phyloP scores from a whole-genome alignment of 2,113 vertebrate species.

The Melanocharis versteri region DNA sequence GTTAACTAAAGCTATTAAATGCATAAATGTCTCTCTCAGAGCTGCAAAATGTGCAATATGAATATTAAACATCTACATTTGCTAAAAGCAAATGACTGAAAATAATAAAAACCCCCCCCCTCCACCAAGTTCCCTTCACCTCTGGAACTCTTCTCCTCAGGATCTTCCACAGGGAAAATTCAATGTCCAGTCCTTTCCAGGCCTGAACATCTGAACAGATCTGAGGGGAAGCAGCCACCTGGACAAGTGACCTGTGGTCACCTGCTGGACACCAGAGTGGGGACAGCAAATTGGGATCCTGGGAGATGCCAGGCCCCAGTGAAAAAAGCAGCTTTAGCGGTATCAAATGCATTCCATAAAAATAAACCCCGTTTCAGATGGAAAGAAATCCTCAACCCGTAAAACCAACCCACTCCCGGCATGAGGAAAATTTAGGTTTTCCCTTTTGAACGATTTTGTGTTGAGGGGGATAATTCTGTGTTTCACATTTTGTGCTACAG shows the following conservation, averaged over 20 bases:
- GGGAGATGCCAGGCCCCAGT: background rate
- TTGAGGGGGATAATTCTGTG: background rate
- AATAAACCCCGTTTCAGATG: fast-evolving
- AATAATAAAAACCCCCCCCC: too few relatives aligned
- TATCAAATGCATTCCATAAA: fast-evolving
- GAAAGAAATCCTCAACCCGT: background rate
- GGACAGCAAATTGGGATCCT: background rate
- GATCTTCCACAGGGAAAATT: background rate
- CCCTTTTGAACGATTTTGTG: background rate
- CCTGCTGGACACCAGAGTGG: background rate
- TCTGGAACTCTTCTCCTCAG: background rate
- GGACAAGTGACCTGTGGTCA: background rate
- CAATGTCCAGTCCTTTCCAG: background rate
- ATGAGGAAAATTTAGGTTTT: background rate
- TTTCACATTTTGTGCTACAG: background rate
- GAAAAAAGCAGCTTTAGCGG: background rate
- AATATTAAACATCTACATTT: slow-evolving; percentile 54
- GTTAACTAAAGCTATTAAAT: slow-evolving; percentile 68
- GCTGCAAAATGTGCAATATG: slow-evolving; percentile 45
- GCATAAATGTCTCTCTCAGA: slow-evolving; percentile 61
- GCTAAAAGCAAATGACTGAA: background rate
- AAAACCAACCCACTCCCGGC: background rate
- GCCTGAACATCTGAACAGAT: background rate
- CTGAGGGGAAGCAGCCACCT: background rate
- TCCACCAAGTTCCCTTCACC: background rate